Evolutionary conservation across 2,797 vertebrate genomes (phyloP).

Genomic region (Hemibagrus guttatus): DNA sequence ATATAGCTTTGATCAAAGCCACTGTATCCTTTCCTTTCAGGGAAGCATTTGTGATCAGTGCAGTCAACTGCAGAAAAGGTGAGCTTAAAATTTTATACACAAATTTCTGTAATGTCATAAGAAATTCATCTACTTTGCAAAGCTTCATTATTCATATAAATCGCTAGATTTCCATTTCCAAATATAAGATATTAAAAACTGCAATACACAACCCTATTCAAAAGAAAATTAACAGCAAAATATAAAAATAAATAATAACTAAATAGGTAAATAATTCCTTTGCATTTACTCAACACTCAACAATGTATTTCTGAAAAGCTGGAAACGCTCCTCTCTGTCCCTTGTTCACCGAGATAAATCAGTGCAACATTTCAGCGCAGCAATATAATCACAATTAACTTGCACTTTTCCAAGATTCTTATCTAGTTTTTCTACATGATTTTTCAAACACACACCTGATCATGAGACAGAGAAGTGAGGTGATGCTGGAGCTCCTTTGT

Average conservation of each 20-base stretch:
- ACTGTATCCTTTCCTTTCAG: conserved; percentile 82
- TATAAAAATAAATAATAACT: neutral
- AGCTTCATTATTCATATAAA: neutral
- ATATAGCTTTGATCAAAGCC: conserved; percentile 82
- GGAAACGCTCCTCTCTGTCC: neutral
- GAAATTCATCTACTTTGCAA: neutral
- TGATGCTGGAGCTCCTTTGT: conserved; percentile 69
- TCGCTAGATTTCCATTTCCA: neutral
- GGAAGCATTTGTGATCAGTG: conserved; percentile 79
- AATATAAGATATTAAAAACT: neutral
- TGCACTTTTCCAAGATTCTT: neutral
- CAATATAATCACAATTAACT: neutral
- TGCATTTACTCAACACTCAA: neutral
- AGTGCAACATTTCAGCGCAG: neutral
- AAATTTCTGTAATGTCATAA: neutral
- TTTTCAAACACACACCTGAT: conserved; percentile 64
- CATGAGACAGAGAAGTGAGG: conserved; percentile 67
- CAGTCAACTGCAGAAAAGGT: conserved; percentile 72
- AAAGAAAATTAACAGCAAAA: neutral
- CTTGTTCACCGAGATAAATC: neutral
- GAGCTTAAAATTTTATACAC: neutral
- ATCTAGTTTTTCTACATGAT: neutral
- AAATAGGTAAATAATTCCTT: neutral
- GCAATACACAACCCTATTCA: neutral
- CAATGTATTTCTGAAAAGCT: neutral